Evolutionary conservation across 2,888 invertebrate genomes (phyloP).

Genomic region (Heteropelma amictum): DNA sequence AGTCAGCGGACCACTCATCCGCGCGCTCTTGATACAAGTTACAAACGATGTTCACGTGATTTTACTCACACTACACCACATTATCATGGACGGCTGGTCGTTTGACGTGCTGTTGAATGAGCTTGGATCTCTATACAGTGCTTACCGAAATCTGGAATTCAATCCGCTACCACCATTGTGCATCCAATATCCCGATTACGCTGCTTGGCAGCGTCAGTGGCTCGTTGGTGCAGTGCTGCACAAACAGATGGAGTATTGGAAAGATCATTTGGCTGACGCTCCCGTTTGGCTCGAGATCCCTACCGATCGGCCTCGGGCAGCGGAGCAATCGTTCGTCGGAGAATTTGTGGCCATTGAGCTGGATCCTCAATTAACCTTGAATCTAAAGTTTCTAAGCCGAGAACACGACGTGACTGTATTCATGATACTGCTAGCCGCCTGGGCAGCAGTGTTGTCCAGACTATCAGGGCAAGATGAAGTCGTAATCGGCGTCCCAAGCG

Average conservation of each 20-base stretch:
- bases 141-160: background rate
- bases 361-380: background rate
- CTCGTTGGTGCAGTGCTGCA: background rate
- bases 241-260: constrained; percentile 4
- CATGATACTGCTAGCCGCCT: background rate
- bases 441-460: constrained; percentile 3
- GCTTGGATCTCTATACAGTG: background rate
- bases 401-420: background rate
- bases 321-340: constrained; percentile 1
- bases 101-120: background rate
- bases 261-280: background rate
- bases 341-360: background rate
- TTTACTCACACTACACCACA: constrained; percentile 4
- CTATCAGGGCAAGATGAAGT: constrained; percentile 3
- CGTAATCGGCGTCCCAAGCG: constrained; percentile 1
- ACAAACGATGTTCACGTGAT: background rate
- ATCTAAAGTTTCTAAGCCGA: background rate
- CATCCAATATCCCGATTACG: constrained; percentile 14
- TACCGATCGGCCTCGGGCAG: background rate
- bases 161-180: background rate
- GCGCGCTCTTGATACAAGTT: background rate
- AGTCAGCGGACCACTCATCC: background rate
- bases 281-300: background rate
- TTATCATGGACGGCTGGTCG: constrained; percentile 8
- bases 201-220: constrained; percentile 11